A percentile compares a stretch with the other conserved stretches of the same genome.
Evolutionary conservation across 1,140 invertebrate genomes (phyloP).

Genomic region (Aphelinus atriplicis): DNA sequence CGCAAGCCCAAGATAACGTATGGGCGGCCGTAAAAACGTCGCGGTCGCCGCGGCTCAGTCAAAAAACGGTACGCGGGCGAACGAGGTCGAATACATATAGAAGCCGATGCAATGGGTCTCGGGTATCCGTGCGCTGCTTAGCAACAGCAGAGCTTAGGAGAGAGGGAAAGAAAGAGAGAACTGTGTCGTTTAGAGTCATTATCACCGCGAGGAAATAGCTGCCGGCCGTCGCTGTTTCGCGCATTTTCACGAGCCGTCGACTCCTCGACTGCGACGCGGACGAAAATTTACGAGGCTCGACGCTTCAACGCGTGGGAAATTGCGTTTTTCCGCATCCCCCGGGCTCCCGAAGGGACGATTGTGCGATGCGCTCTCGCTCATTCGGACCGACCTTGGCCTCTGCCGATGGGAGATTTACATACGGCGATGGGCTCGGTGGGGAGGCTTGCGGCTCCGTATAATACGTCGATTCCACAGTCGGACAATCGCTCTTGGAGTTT

Average conservation of each 20-base stretch:
- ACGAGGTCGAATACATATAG: no score
- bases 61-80: no score
- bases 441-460: no score
- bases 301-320: not conserved
- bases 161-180: not conserved
- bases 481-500: no score
- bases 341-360: no score
- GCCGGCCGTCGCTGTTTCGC: not conserved
- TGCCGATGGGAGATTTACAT: not conserved
- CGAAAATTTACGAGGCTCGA: not conserved
- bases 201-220: slow-evolving; percentile 30
- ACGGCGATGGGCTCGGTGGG: no score
- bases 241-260: slow-evolving; percentile 27
- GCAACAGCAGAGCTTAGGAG: slow-evolving; percentile 8
- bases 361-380: not conserved
- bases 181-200: slow-evolving; percentile 33
- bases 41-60: no score
- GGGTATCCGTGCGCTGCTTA: slow-evolving; percentile 7
- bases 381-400: not conserved
- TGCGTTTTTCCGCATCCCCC: not conserved
- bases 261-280: not conserved
- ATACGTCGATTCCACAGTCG: no score
- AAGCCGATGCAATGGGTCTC: no score
- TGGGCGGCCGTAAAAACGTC: no score
- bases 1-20: no score